Conservation (phyloP, 1,140 invertebrate genomes). For the Bombus confusus region DNA sequence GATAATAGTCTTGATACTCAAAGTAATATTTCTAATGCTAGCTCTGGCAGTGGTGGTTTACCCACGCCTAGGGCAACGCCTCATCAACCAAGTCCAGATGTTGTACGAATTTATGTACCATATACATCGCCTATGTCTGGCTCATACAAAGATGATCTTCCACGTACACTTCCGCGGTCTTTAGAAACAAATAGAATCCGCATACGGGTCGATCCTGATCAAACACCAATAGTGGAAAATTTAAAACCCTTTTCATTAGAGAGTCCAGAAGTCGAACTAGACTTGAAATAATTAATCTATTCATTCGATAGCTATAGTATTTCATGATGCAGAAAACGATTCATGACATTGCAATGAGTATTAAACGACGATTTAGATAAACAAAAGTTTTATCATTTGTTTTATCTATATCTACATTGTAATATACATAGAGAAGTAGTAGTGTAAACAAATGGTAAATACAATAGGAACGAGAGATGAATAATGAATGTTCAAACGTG, state of each 20-base stretch:
- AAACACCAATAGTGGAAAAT: slow-evolving; percentile 88
- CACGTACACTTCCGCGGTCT: slow-evolving; percentile 79
- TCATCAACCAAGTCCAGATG: slow-evolving; percentile 86
- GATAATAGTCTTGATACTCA: slow-evolving; percentile 90
- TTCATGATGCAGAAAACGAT: neutral
- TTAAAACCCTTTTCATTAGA: slow-evolving; percentile 84
- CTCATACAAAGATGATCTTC: slow-evolving; percentile 84
- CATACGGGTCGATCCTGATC: slow-evolving; percentile 86
- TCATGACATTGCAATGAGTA: slow-evolving; percentile 38
- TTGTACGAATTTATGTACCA: slow-evolving; percentile 90
- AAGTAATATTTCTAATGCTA: slow-evolving; percentile 87
- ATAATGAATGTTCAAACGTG: neutral
- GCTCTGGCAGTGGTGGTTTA: slow-evolving; percentile 85
- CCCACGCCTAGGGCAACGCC: slow-evolving; percentile 86
- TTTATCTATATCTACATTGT: slow-evolving; percentile 22
- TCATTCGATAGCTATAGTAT: slow-evolving; percentile 7
- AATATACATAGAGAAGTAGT: slow-evolving; percentile 16
- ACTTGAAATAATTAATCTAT: slow-evolving; percentile 79
- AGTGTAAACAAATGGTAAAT: slow-evolving; percentile 13
- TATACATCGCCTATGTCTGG: slow-evolving; percentile 83
- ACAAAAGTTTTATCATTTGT: neutral
- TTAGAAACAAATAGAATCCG: slow-evolving; percentile 85
- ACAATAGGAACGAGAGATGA: neutral
- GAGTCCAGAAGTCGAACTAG: slow-evolving; percentile 82
- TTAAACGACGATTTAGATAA: slow-evolving; percentile 27